Base-by-base conservation (phyloP, 2,888 invertebrate genomes). In the Acleris sparsana region DNA sequence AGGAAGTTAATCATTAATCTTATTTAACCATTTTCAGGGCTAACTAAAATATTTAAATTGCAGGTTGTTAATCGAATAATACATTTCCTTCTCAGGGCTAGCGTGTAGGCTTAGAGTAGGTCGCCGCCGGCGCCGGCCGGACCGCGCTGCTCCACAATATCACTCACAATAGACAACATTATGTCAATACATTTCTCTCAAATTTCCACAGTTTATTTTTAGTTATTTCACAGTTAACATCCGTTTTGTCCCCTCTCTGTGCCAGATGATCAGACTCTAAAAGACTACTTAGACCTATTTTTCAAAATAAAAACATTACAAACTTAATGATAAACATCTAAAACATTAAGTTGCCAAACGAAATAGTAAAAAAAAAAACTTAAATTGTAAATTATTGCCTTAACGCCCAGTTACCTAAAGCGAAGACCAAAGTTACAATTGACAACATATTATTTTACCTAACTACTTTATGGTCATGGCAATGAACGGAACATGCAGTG, bases 11-110 rank as follows among this genome's bases (percentile, higher is more conserved):
- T 49, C 22, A 44, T 44, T 60, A 62, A 63, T 29, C 48, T 87
- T 79, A 84, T 76, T 70, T 71, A 75, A 85, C 88, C 88, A 83
- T 88, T 90, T 91, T 89, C 90, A 91, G 90, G 82, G 82, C 80
- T 89, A 88, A 89, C 72, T 44, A 68, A 62, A 70, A 39, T 17
- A 81, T 86, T 88, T 79, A 86, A 84, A 83, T 90, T 90, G 88
- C 90, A 90, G 90, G 90, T 82, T 77, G 63, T 77, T 72, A 80
- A 78, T 77, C 79, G 78, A 80, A 72, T 75, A 69, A 73, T 76
- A 68, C 73, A 77, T 82, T 84, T 79, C 77, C 81, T 86, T 86
- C 84, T 83, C 85, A 85, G 86, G 80, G 84, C 75, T 86, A 86
- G 83, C 80, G 76, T 69, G 63, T 73, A 74, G 77, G 57, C 22